Base-by-base conservation (phyloP, 2,797 vertebrate genomes). In the Trematomus bernacchii region DNA sequence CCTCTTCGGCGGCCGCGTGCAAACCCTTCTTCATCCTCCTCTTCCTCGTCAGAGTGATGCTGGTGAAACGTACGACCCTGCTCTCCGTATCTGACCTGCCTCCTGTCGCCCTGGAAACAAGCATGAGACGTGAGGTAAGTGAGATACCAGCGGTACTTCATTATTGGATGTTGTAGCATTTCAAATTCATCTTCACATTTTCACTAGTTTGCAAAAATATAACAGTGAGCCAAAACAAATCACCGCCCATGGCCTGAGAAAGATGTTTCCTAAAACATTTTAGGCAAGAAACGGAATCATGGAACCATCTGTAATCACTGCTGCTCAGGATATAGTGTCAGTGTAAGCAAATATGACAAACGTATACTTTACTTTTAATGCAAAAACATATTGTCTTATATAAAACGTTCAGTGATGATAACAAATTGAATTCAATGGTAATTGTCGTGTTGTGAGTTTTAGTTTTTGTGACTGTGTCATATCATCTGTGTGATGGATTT, bases 21-120 rank as follows among this genome's bases (percentile, higher is more conserved):
- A 0, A 96, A 97, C 3, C 96, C 96, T 80, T 95, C 95, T 79
- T 95, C 95, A n/a, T 95, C 94, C 61, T 99, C 97, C 58, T 97
- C 96, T 62, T 97, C 97, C 62, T 99, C 98, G 0, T 99, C 98
- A 0, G 98, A 99, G 90, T 97, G 97, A 64, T 93, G 92, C 1
- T 95, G 96, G 63, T 95, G 96, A 62, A 95, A 94, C 0, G 87
- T 76, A 18, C 89, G 93, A 79, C 95, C 94, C 86, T 96, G 91
- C 71, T 97, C 96, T 0, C 91, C 91, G 19, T 96, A 97, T 13
- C 93, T 42, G 15, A 91, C 96, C 76, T 66, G 85, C 42, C 96
- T 96, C 87, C 96, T 96, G 88, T 97, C 97, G 85, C 96, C 95
- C 97, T 98, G 80, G 68, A 71, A 71, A 73, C 33, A 55, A 3